Percentiles rank a stretch among this genome's conserved stretches.
Evolutionary conservation across 2,113 vertebrate genomes (phyloP).

Genomic region (Brachypodius melanocephalos): DNA sequence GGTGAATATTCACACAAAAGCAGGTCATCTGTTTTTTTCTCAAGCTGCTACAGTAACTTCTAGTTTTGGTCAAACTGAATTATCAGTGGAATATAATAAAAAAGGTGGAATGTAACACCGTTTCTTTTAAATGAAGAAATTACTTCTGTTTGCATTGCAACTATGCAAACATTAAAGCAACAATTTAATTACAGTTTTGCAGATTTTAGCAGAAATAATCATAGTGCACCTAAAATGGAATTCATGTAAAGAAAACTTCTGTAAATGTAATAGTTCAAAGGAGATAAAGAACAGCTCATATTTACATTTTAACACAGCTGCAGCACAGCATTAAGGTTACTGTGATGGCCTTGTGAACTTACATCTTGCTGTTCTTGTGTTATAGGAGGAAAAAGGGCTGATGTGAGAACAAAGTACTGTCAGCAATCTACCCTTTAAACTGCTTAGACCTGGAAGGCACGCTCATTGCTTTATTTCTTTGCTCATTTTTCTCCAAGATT

Average conservation of each 20-base stretch:
- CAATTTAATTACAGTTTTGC: constrained; percentile 46
- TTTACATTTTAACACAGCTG: constrained; percentile 64
- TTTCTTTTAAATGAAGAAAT: constrained; percentile 53
- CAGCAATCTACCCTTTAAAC: constrained; percentile 81
- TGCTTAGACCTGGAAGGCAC: constrained; percentile 89
- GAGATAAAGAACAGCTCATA: constrained; percentile 43
- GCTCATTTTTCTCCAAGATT: constrained; percentile 99
- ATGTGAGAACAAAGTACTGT: constrained; percentile 86
- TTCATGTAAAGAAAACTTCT: constrained; percentile 10
- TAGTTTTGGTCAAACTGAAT: not conserved
- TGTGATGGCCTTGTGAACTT: constrained; percentile 72
- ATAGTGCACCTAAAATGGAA: constrained; percentile 35
- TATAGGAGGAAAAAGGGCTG: constrained; percentile 72
- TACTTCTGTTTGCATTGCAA: constrained; percentile 8
- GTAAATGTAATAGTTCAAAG: constrained; percentile 44
- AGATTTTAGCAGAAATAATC: constrained; percentile 52
- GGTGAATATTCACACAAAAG: not conserved
- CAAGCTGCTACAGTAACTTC: not conserved
- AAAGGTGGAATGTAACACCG: not conserved
- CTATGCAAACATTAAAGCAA: constrained; percentile 51
- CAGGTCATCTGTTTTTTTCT: not conserved
- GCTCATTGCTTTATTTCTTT: constrained; percentile 89
- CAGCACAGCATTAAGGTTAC: constrained; percentile 60
- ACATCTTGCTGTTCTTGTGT: constrained; percentile 73
- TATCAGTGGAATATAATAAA: not conserved